Evolutionary conservation across 2,797 vertebrate species (phyloP).

Genomic region (Chelmon rostratus): DNA sequence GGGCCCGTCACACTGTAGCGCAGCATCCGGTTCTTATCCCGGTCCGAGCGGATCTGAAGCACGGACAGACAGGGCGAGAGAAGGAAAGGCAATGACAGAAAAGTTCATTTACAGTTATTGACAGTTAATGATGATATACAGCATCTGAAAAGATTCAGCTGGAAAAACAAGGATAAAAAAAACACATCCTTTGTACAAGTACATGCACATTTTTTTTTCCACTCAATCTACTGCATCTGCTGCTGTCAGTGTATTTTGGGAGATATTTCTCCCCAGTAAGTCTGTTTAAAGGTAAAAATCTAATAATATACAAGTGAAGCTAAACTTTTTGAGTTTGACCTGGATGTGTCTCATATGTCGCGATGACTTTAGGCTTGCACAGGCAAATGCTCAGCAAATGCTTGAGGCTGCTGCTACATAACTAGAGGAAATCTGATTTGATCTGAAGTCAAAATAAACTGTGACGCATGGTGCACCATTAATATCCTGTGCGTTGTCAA

Average conservation of each 20-base stretch:
- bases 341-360: constrained; percentile 61
- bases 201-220: background rate
- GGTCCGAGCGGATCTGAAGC: constrained; percentile 92
- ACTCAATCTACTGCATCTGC: background rate
- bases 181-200: background rate
- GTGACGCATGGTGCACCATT: constrained; percentile 16
- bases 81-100: background rate
- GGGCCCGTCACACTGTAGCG: constrained; percentile 97
- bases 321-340: constrained; percentile 42
- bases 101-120: background rate
- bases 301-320: constrained; percentile 26
- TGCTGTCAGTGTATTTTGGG: constrained; percentile 10
- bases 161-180: background rate
- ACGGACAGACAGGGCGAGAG: background rate
- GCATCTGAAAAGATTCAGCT: background rate
- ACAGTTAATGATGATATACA: too few species aligned
- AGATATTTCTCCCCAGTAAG: background rate
- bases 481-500: constrained; percentile 16
- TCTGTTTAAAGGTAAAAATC: constrained; percentile 28
- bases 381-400: constrained; percentile 30
- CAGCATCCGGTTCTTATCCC: constrained; percentile 93
- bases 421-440: constrained; percentile 26
- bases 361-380: constrained; percentile 29
- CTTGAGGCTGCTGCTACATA: constrained; percentile 38
- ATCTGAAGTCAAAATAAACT: constrained; percentile 38